Evolutionary conservation across 1,140 invertebrate species (phyloP), one percentile per base, ranked within the genome.

Genomic region (Hycleus cichorii): DNA sequence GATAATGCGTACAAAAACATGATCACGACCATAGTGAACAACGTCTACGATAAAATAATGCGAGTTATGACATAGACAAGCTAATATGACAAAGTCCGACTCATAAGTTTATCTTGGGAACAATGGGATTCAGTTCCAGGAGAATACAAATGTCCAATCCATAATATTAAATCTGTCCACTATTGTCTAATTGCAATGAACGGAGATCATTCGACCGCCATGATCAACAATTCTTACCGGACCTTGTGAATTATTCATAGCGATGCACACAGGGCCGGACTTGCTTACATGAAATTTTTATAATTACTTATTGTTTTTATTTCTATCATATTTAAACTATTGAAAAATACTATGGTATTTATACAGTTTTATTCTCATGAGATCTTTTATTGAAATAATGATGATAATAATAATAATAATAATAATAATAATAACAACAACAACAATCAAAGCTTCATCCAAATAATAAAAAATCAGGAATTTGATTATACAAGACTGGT

Each of bases 111-210:
- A 63, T 64, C 65, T 53, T 56, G 53, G 65, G 63, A 66, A 64
- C 60, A 60, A 67, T 67, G 57, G 65, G 57, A 63, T 61, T 65
- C 63, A 65, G 62, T 65, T 65, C 59, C 64, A 59, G 53, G 48
- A 57, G 64, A 67, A 67, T 65, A 67, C 65, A 67, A 67, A 67
- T 65, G 65, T 48, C 52, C 61, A 64, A 67, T 67, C 65, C 65
- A 65, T 65, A 67, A 65, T 64, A 64, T 67, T 67, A 67, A 67
- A 67, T 67, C 64, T 65, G 65, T 67, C 65, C 44, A 58, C 65
- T 63, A 67, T 67, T 67, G 65, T 67, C 65, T 67, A 67, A 67
- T 67, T 65, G 65, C 65, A 56, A 65, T 65, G 58, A 58, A 63
- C 65, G 65, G 60, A 46, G 32, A 32, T 32, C 32, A 32, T 32